These are phyloP conservation scores for Agrilus biguttatus DNA, from an alignment of 2,888 invertebrate genomes.

Conservation along the genomic window DNA sequence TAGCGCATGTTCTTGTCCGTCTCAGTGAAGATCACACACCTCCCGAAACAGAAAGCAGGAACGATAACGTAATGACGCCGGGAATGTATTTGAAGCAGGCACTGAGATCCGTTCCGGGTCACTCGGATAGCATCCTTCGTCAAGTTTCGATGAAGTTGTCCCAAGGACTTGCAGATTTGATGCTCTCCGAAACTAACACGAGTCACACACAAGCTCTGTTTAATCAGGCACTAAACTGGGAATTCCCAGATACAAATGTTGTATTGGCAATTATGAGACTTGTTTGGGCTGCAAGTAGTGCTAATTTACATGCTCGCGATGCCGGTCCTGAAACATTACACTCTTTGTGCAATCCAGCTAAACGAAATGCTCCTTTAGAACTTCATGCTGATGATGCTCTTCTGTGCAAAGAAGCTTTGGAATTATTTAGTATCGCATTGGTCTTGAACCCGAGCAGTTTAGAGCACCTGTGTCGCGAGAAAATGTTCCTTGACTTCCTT, in stretches of 20 bases:
- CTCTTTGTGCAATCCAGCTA: conserved; percentile 44
- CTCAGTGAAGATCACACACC: conserved; percentile 30
- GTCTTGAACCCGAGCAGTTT: conserved; percentile 79
- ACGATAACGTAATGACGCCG: conserved; percentile 27
- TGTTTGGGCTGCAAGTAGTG: conserved; percentile 66
- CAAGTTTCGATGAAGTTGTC: conserved; percentile 74
- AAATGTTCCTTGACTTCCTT: conserved; percentile 78
- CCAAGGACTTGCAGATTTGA: conserved; percentile 57
- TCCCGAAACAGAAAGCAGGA: conserved; percentile 23
- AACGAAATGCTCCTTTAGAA: conserved; percentile 42
- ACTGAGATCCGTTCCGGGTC: conserved; percentile 68
- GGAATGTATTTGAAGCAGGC: conserved; percentile 61
- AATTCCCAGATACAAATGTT: conserved; percentile 57
- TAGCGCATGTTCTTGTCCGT: conserved; percentile 62
- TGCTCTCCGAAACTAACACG: conserved; percentile 25
- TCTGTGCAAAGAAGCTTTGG: conserved; percentile 77
- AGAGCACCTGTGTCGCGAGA: conserved; percentile 65
- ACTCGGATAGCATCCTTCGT: conserved; percentile 64
- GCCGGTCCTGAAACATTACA: conserved; percentile 48
- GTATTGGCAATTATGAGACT: conserved; percentile 61
- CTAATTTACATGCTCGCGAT: conserved; percentile 45
- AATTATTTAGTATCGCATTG: conserved; percentile 79
- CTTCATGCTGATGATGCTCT: conserved; percentile 26
- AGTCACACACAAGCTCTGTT: conserved; percentile 28
- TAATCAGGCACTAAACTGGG: conserved; percentile 51